A percentile compares a stretch with the other conserved stretches of the same genome.
Conservation (phyloP, 2,797 vertebrate species). For the Notamacropus eugenii region DNA sequence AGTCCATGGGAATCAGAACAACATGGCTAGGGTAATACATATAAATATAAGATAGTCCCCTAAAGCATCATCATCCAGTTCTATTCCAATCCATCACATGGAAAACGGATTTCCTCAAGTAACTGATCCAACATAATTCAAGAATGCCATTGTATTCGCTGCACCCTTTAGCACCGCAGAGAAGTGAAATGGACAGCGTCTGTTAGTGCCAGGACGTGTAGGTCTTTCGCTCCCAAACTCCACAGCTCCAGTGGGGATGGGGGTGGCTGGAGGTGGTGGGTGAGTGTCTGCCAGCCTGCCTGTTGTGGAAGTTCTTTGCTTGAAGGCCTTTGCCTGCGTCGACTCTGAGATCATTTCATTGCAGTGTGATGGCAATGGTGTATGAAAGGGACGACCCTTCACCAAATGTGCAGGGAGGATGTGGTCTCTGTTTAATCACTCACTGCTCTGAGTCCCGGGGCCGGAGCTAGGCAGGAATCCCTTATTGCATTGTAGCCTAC, state of each 20-base stretch:
- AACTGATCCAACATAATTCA: slow-evolving; percentile 3
- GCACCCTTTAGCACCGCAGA: not conserved
- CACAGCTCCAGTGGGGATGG: not conserved
- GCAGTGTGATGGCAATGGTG: slow-evolving; percentile 47
- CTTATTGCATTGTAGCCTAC: rapidly evolving
- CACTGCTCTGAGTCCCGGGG: not conserved
- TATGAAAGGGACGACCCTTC: slow-evolving; percentile 37
- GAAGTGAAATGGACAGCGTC: not conserved
- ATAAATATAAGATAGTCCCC: not conserved
- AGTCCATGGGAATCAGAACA: not conserved
- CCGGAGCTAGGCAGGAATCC: not conserved
- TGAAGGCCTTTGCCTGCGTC: not conserved
- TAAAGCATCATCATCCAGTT: not conserved
- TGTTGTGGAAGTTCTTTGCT: slow-evolving; percentile 17
- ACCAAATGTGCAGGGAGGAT: not conserved
- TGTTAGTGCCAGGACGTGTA: not conserved
- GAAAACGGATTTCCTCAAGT: slow-evolving; percentile 30
- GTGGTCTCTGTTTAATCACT: slow-evolving; percentile 41
- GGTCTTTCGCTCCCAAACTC: not conserved
- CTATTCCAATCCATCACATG: slow-evolving; percentile 33
- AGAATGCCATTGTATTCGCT: not conserved
- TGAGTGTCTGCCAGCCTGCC: not conserved
- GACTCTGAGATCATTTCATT: slow-evolving; percentile 40
- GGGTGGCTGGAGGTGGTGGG: not conserved
- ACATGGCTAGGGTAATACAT: not conserved